Percentiles rank a stretch among this genome's conserved stretches.
phyloP scores from a whole-genome alignment of 2,797 vertebrate genomes.

The Salmo trutta region DNA sequence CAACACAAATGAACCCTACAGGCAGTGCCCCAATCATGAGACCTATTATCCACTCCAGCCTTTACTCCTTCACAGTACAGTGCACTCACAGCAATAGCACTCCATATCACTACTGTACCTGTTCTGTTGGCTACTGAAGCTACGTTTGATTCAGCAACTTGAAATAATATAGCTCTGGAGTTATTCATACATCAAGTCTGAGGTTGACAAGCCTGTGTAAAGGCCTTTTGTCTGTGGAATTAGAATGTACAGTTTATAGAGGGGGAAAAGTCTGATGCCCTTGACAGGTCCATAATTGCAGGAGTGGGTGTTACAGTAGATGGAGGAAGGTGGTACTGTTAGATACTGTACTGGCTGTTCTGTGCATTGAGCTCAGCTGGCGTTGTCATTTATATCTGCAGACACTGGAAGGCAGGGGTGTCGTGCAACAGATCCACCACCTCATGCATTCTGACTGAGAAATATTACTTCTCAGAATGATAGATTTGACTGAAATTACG shows the following conservation, averaged over 20 bases:
- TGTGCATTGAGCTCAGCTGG: slow-evolving; percentile 6
- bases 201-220: slow-evolving; percentile 30
- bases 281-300: slow-evolving; percentile 33
- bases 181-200: slow-evolving; percentile 17
- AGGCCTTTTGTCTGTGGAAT: slow-evolving; percentile 33
- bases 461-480: background rate
- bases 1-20: background rate
- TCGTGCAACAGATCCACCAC: background rate
- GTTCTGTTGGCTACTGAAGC: slow-evolving; percentile 13
- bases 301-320: slow-evolving; percentile 25
- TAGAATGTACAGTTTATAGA: slow-evolving; percentile 35
- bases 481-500: background rate
- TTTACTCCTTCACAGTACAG: background rate
- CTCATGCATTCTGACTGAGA: background rate
- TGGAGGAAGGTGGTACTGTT: slow-evolving; percentile 16
- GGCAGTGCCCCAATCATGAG: background rate
- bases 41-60: slow-evolving; percentile 2
- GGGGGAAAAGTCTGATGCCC: slow-evolving; percentile 32
- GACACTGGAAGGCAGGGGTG: background rate
- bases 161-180: background rate
- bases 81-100: background rate
- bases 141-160: slow-evolving; percentile 32
- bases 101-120: background rate
- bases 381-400: slow-evolving; percentile 28
- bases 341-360: slow-evolving; percentile 10